Evolutionary conservation across 2,113 vertebrate genomes (phyloP).

Genomic region (Ariopsis seemanni): DNA sequence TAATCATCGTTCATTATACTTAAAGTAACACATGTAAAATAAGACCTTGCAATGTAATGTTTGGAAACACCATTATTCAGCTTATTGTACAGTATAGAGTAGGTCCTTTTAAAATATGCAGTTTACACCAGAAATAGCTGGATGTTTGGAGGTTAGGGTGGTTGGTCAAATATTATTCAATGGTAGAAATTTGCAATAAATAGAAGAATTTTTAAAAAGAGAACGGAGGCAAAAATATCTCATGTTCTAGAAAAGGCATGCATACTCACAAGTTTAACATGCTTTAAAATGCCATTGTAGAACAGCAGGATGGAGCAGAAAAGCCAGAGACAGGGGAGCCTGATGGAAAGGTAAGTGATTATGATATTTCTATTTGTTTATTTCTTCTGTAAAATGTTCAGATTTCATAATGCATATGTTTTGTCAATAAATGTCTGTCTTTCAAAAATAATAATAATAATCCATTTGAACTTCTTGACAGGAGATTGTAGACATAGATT

Average conservation of each 20-base stretch:
- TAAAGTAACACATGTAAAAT: not conserved
- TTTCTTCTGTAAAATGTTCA: not conserved
- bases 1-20: not conserved
- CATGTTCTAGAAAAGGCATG: not conserved
- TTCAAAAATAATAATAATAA: too few species aligned
- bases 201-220: not conserved
- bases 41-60: not conserved
- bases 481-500: not conserved
- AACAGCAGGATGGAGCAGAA: slow-evolving; percentile 67
- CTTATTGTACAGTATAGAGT: not conserved
- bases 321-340: slow-evolving; percentile 70
- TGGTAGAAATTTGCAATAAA: not conserved
- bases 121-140: not conserved
- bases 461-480: too few species aligned
- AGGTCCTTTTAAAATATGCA: not conserved
- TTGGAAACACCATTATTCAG: not conserved
- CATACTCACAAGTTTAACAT: not conserved
- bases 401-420: not conserved
- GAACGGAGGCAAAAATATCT: not conserved
- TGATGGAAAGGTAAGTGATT: slow-evolving; percentile 64
- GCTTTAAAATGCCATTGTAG: slow-evolving; percentile 62
- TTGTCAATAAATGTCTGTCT: not conserved
- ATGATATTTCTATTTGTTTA: not conserved
- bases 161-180: not conserved
- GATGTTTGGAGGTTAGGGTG: not conserved